phyloP scores from a whole-genome alignment of 2,113 vertebrate species.

The Mastomys natalensis region DNA sequence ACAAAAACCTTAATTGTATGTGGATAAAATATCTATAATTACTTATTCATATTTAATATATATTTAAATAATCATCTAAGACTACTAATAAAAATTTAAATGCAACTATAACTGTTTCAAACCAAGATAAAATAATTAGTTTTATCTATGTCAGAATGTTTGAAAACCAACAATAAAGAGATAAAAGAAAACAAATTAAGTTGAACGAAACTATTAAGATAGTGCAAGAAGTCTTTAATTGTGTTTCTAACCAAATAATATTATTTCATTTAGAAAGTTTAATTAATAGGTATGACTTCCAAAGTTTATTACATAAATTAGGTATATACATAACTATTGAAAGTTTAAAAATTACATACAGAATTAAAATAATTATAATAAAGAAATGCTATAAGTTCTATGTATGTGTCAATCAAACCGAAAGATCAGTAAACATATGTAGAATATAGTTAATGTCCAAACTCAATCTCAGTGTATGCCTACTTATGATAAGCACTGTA shows the following conservation, averaged over 20 bases:
- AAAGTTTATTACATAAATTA: slow-evolving; percentile 4
- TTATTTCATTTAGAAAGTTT: not conserved
- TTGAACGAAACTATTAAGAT: not conserved
- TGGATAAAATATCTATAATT: not conserved
- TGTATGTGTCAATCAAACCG: not conserved
- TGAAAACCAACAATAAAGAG: not conserved
- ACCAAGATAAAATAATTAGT: slow-evolving; percentile 16
- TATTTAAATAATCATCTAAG: not conserved
- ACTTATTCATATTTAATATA: not conserved
- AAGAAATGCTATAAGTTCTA: not conserved
- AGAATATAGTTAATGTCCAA: not conserved
- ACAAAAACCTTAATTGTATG: not conserved
- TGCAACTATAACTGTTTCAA: not conserved
- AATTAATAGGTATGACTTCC: not conserved
- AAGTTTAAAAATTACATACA: not conserved
- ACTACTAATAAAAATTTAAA: not conserved
- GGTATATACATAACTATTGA: not conserved
- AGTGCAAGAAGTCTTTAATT: not conserved
- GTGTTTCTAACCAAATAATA: not conserved
- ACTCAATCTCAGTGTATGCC: not conserved
- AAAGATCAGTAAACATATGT: not conserved
- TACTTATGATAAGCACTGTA: not conserved
- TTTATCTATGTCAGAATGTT: not conserved
- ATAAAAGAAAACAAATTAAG: slow-evolving; percentile 27
- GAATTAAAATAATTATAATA: not conserved